These are phyloP conservation scores for Morus bassanus DNA, from an alignment of 2,797 vertebrate genomes.

Conservation along the genomic window DNA sequence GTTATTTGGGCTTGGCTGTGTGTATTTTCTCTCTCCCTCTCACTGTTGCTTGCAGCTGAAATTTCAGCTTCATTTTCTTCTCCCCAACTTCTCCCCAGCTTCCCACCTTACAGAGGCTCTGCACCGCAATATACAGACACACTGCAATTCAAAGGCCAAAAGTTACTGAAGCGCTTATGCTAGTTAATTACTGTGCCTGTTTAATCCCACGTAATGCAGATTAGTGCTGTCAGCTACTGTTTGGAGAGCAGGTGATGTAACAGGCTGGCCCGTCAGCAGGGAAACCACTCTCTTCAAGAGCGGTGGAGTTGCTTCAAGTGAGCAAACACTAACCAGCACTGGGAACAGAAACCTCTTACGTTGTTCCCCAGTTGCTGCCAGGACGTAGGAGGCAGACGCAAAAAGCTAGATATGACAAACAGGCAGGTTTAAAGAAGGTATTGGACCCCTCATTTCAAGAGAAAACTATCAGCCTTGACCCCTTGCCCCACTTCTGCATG, in stretches of 20 bases:
- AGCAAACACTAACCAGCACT: neutral
- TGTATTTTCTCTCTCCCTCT: neutral
- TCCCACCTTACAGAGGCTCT: neutral
- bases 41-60: neutral
- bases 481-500: fast-evolving
- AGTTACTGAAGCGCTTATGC: constrained; percentile 66
- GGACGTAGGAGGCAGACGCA: neutral
- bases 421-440: neutral
- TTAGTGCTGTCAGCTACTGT: constrained; percentile 49
- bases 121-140: neutral
- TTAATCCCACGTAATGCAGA: constrained; percentile 66
- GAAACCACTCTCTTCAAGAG: neutral
- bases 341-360: neutral
- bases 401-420: neutral
- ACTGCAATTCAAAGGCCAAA: constrained; percentile 5
- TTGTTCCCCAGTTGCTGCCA: neutral
- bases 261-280: neutral
- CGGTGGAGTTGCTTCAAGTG: fast-evolving
- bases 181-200: constrained; percentile 58
- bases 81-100: neutral
- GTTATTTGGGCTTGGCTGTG: neutral
- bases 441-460: neutral
- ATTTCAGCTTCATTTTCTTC: neutral
- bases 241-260: neutral
- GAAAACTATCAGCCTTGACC: neutral